Percentiles rank a stretch among this genome's conserved stretches.
phyloP scores from a whole-genome alignment of 2,797 vertebrate genomes.

The Muscicapa comitata region DNA sequence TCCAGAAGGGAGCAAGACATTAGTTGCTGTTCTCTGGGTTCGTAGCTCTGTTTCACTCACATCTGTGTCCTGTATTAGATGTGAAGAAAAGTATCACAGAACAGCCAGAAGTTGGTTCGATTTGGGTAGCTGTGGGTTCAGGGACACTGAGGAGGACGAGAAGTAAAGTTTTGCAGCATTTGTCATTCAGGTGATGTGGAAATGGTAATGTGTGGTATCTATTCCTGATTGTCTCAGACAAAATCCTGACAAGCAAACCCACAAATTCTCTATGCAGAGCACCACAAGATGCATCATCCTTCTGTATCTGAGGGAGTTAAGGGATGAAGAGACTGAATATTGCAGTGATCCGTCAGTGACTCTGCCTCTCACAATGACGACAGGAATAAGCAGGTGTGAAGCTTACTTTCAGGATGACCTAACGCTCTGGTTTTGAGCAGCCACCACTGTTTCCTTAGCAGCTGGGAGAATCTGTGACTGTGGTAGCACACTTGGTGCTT shows the following conservation, averaged over 20 bases:
- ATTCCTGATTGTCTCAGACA: not conserved
- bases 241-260: not conserved
- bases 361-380: not conserved
- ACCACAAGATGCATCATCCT: not conserved
- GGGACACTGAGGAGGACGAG: not conserved
- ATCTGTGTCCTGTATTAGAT: not conserved
- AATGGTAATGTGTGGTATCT: not conserved
- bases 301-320: not conserved
- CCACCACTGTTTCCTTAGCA: not conserved
- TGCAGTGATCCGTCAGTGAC: not conserved
- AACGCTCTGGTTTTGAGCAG: not conserved
- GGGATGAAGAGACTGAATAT: not conserved
- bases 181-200: not conserved
- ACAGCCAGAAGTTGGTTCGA: not conserved
- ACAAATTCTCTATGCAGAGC: not conserved
- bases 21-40: not conserved
- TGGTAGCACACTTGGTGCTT: rapidly evolving
- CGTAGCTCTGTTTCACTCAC: not conserved
- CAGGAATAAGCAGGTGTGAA: not conserved
- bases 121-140: not conserved
- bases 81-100: not conserved
- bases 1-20: not conserved
- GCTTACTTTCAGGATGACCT: not conserved
- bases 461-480: not conserved
- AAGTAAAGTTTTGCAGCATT: not conserved